Base-by-base conservation (phyloP, 2,888 invertebrate species). In the Heliconius hortense region DNA sequence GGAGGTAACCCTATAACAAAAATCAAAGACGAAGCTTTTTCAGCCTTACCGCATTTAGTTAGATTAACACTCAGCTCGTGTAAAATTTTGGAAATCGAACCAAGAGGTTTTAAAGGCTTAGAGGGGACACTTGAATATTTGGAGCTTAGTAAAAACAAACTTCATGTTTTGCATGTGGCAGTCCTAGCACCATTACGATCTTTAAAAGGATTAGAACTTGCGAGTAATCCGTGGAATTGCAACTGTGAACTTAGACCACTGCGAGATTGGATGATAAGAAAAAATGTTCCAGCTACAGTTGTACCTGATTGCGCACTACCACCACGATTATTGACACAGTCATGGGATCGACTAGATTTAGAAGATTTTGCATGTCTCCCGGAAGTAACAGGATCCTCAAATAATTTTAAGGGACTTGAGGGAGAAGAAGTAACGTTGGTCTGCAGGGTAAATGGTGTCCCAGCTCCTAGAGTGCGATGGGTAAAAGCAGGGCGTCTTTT, bases 211-310 rank as follows among this genome's bases (percentile, higher is more conserved):
- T 90, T 97, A 78, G 97, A 97, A 83, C 88, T 97, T 79, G 95
- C 96, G n/a, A 95, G 95, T 77, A 97, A 97, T 88, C 96, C 96
- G 0, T 97, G 97, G 97, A 96, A 97, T 87, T 97, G 97, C 87
- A 96, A 97, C 63, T 97, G 97, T 86, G 94, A 95, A 39, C 87
- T 97, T 77, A 93, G 97, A 74, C 96, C 97, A 0, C 87, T 97
- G 78, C 92, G 97, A 31, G 96, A 96, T 82, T 97, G 97, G 97
- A 96, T 97, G 96, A 89, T 96, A 78, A 94, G 94, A 76, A 95
- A 95, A 84, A 97, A 97, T 85, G 96, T 97, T 56, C 97, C 97
- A 10, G 96, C 96, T 75, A 96, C 94, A 4, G 91, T 93, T 15
- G 91, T 92, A 13, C 97, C 97, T 0, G 94, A 95, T 4, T 97